These are phyloP conservation scores for Spongia lamella DNA, from an alignment of 37 sponge, comb jelly and placozoan species.

Conservation along the genomic window DNA sequence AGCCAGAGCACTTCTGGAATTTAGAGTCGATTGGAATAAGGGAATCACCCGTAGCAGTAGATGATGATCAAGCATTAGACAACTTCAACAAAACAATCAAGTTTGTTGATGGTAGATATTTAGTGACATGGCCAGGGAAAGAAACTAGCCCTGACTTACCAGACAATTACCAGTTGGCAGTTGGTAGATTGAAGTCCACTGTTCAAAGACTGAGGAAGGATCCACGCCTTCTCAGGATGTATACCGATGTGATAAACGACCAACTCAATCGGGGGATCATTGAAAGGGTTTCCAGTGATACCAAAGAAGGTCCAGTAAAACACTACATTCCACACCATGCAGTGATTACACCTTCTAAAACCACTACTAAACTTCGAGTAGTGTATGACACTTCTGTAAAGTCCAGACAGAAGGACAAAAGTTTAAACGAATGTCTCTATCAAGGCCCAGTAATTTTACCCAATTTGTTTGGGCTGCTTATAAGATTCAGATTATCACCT, in stretches of 20 bases:
- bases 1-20: conserved; percentile 24
- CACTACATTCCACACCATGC: conserved; percentile 44
- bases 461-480: conserved; percentile 27
- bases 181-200: conserved; percentile 3
- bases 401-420: background rate
- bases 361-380: conserved; percentile 42
- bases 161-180: conserved; percentile 20
- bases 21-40: conserved; percentile 33
- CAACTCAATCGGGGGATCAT: conserved; percentile 28
- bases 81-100: conserved; percentile 15
- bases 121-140: conserved; percentile 35
- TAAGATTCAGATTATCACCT: conserved; percentile 16
- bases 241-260: conserved; percentile 19
- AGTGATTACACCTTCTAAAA: conserved; percentile 14
- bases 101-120: conserved; percentile 21
- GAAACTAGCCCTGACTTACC: conserved; percentile 23
- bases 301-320: background rate
- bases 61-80: conserved; percentile 3
- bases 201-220: conserved; percentile 19
- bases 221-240: conserved; percentile 17
- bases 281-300: conserved; percentile 16
- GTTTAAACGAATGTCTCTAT: conserved; percentile 25
- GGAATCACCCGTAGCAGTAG: background rate
- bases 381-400: conserved; percentile 60
- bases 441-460: conserved; percentile 33